Percentiles rank a stretch among this genome's conserved stretches.
Conservation (phyloP, 2,113 vertebrate genomes). For the Mustela lutreola region DNA sequence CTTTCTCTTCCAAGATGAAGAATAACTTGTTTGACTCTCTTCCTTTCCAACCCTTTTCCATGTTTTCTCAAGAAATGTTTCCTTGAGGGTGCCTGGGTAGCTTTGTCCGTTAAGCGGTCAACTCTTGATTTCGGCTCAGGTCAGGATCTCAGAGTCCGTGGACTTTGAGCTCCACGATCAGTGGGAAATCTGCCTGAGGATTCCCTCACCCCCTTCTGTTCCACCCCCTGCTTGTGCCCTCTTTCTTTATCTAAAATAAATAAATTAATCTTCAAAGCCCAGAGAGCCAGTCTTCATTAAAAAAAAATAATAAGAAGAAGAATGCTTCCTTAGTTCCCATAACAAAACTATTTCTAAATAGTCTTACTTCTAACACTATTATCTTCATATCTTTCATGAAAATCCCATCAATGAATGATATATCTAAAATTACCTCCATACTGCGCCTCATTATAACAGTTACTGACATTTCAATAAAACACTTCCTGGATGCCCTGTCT, state of each 20-base stretch:
- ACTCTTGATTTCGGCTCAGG: not conserved
- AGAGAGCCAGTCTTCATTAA: not conserved
- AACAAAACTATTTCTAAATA: not conserved
- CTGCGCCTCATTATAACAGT: not conserved
- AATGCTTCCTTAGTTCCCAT: not conserved
- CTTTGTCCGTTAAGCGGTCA: not conserved
- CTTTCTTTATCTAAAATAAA: not conserved
- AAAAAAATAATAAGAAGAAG: not conserved
- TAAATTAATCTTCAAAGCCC: not conserved
- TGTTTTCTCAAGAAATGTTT: not conserved
- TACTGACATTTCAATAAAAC: slow-evolving; percentile 41
- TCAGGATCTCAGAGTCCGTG: not conserved
- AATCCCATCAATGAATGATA: not conserved
- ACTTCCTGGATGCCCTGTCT: not conserved
- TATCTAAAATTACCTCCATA: slow-evolving; percentile 35
- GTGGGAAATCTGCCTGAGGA: not conserved
- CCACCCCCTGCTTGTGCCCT: not conserved
- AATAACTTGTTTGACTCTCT: not conserved
- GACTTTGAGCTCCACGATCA: not conserved
- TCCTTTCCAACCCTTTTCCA: not conserved
- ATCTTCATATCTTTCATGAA: not conserved
- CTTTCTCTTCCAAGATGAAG: not conserved
- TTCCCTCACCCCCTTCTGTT: not conserved
- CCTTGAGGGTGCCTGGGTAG: not conserved
- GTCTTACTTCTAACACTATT: not conserved